Base-by-base conservation (phyloP, 1,140 invertebrate genomes). In the Dendroctonus ponderosae region DNA sequence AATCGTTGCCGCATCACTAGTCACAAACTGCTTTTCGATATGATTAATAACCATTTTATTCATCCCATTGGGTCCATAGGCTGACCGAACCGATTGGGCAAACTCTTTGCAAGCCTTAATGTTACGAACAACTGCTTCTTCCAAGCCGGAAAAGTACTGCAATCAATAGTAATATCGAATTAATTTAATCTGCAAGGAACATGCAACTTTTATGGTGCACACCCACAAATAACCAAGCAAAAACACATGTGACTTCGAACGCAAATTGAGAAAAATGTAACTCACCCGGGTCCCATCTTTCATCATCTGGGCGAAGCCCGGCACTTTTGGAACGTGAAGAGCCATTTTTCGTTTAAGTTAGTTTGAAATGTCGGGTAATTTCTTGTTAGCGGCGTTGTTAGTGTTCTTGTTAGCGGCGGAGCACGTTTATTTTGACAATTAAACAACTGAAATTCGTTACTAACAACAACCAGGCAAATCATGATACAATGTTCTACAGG, bases 1-100 rank as follows among this genome's bases (percentile, higher is more conserved):
- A 62, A 99, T 99, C 0, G 97, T 99, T 0, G 94, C 97, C 48
- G 97, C 98, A 87, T 99, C 98, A 82, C 94, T 99, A 0, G 98
- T 99, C 2, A 99, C 92, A 83, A 99, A 99, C 62, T 99, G 85
- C 78, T 99, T 99, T 75, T 98, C 97, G 70, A 99, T 85, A 76
- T 99, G 96, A 82, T 99, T 99, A 42, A 99, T 99, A 6, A 99
- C 89, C 91, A 99, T 98, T 85, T 99, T 99, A 79, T 99, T 99
- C 91, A 99, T 97, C 12, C 97, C 97, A 86, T 91, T 97, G 12
- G 97, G 98, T 1, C 98, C 98, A 83, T 97, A 99, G 8, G 96
- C 93, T 42, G 96, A 94, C 64, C 90, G 87, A 5, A 98, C 88
- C 67, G 94, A 96, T 73, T 93, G 88, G 11, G 95, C 87, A 75